Evolutionary conservation across 2,888 invertebrate genomes (phyloP), one percentile per base, ranked within the genome.

Genomic region (Lutraria lutraria): DNA sequence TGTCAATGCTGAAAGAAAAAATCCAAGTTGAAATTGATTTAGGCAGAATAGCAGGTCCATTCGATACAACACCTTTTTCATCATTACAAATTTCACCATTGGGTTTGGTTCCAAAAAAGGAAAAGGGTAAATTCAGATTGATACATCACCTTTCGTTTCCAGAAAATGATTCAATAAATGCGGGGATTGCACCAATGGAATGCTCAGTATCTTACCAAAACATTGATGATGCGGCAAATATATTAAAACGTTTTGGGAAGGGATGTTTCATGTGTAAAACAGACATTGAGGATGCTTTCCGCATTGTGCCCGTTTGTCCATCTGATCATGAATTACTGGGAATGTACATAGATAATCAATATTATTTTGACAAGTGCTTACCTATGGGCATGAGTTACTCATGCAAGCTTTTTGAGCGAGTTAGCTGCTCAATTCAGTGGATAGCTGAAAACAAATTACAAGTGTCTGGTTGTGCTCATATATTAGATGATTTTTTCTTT

Each of bases 401-500:
- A n/a, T n/a, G n/a, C n/a, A n/a, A n/a, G n/a, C n/a, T n/a, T n/a
- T n/a, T n/a, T n/a, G n/a, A n/a, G n/a, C n/a, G n/a, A n/a, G n/a
- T n/a, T n/a, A n/a, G n/a, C n/a, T n/a, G n/a, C n/a, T n/a, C n/a
- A n/a, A n/a, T n/a, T n/a, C n/a, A n/a, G n/a, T n/a, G n/a, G n/a
- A n/a, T n/a, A 25, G 81, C 56, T 25, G 81, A 53, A 53, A 53
- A 53, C 2, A 81, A 81, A 54, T 54, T 84, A 0, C 21, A 43
- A 3, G 19, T 82, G 0, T 43, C 53, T n/a, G 52, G 81, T 13
- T 87, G 82, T 76, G 87, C 87, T 1, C 87, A 87, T 43, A 87
- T 87, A 16, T 76, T 87, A 72, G 87, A 87, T 87, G 87, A 87
- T 83, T 87, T 72, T 31, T 63, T 87, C 8, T 83, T 82, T 83